A percentile compares a stretch with the other conserved stretches of the same genome.
Conservation (phyloP, 2,888 invertebrate species). For the Antheraea assamensis region DNA sequence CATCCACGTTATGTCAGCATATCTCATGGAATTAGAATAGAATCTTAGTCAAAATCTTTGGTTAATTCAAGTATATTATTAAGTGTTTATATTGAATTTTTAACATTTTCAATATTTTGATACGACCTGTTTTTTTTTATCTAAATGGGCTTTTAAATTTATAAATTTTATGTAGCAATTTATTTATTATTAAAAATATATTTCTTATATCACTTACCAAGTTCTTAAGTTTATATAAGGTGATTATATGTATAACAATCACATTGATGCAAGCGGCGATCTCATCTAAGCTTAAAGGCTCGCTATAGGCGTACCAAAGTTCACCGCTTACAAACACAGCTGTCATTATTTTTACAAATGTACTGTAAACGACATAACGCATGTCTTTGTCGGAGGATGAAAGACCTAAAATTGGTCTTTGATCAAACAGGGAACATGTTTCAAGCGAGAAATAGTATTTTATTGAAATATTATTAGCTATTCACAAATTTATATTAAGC, state of each 20-base stretch:
- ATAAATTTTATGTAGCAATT: background rate
- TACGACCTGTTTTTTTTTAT: background rate
- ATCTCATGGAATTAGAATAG: too few species aligned
- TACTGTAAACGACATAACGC: slow-evolving; percentile 50
- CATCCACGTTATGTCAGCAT: too few species aligned
- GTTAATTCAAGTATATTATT: too few species aligned
- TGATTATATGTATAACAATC: slow-evolving; percentile 55
- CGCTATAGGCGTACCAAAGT: slow-evolving; percentile 49
- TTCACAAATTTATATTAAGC: too few species aligned
- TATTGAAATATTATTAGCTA: too few species aligned
- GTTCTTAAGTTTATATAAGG: slow-evolving; percentile 54
- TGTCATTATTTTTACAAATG: slow-evolving; percentile 40
- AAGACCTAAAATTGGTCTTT: slow-evolving; percentile 37
- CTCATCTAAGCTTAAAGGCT: slow-evolving; percentile 49
- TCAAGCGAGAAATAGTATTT: background rate
- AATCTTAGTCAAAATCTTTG: too few species aligned
- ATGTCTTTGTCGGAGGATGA: slow-evolving; percentile 48
- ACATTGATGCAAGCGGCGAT: slow-evolving; percentile 56
- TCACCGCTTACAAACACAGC: slow-evolving; percentile 47
- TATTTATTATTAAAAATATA: background rate
- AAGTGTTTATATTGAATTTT: too few species aligned
- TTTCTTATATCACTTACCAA: slow-evolving; percentile 49
- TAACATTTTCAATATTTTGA: too few species aligned
- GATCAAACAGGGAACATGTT: background rate
- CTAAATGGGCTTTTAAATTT: background rate